Conservation (phyloP, 2,797 vertebrate species). For the Coregonus sp. region DNA sequence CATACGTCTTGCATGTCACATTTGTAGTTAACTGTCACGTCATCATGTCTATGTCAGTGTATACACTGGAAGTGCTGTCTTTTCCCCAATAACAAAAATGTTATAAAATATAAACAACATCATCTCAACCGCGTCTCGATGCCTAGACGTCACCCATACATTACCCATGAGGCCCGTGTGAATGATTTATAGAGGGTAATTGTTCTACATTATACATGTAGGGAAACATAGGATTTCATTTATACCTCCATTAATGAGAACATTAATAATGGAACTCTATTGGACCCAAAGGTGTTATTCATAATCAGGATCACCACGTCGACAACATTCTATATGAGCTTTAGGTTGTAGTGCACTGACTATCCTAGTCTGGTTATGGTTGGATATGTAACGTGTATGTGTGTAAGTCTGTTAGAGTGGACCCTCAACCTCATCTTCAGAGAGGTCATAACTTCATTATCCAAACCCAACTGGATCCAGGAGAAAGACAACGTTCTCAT, state of each 20-base stretch:
- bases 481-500: conserved; percentile 46
- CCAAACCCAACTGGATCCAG: conserved; percentile 31
- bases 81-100: too few species aligned
- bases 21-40: background rate
- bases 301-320: conserved; percentile 48
- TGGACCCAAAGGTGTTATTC: conserved; percentile 38
- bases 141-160: background rate
- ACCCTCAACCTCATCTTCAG: conserved; percentile 34
- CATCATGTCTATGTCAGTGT: background rate
- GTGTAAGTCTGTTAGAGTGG: conserved; percentile 24
- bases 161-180: background rate
- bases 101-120: too few species aligned
- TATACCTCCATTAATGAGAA: conserved; percentile 2
- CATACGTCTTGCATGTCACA: background rate
- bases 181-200: conserved; percentile 11
- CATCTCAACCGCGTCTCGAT: too few species aligned
- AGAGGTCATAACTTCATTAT: conserved; percentile 61
- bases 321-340: conserved; percentile 49
- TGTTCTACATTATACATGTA: conserved; percentile 13
- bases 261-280: background rate
- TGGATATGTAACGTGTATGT: conserved; percentile 14
- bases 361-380: conserved; percentile 28
- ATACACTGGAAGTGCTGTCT: background rate
- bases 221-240: conserved; percentile 10
- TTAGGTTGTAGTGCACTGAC: conserved; percentile 26